phyloP scores from a whole-genome alignment of 2,113 vertebrate species.

The Acrocephalus kingi region DNA sequence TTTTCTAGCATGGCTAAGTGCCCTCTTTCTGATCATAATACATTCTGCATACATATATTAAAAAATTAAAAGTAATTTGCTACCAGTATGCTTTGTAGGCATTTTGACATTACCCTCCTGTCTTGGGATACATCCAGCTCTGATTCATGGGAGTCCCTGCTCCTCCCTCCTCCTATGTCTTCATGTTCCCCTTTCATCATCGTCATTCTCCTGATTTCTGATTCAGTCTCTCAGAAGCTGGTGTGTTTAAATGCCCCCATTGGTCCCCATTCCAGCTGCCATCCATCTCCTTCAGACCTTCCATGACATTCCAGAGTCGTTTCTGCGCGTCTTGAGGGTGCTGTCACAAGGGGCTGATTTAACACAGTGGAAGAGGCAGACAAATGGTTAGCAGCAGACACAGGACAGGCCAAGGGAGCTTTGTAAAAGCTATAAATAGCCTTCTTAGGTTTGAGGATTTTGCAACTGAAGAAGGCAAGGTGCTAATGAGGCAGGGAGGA shows the following conservation, averaged over 20 bases:
- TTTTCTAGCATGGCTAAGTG: background rate
- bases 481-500: constrained; percentile 49
- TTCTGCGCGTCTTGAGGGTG: background rate
- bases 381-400: background rate
- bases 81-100: background rate
- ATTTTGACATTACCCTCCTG: background rate
- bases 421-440: constrained; percentile 3
- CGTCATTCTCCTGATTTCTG: background rate
- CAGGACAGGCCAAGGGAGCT: background rate
- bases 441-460: background rate
- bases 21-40: background rate
- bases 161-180: background rate
- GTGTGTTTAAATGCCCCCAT: background rate
- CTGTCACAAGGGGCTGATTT: constrained; percentile 26
- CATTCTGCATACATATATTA: background rate
- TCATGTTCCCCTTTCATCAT: background rate
- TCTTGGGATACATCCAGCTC: background rate
- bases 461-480: constrained; percentile 5
- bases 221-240: background rate
- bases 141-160: background rate
- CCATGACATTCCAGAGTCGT: background rate
- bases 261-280: background rate
- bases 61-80: background rate
- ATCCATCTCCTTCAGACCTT: background rate
- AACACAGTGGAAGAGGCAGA: background rate